Percentiles rank a stretch among this genome's conserved stretches.
These are phyloP conservation scores for Macrocentrus cingulum DNA, from an alignment of 1,140 invertebrate species.

Conservation along the genomic window DNA sequence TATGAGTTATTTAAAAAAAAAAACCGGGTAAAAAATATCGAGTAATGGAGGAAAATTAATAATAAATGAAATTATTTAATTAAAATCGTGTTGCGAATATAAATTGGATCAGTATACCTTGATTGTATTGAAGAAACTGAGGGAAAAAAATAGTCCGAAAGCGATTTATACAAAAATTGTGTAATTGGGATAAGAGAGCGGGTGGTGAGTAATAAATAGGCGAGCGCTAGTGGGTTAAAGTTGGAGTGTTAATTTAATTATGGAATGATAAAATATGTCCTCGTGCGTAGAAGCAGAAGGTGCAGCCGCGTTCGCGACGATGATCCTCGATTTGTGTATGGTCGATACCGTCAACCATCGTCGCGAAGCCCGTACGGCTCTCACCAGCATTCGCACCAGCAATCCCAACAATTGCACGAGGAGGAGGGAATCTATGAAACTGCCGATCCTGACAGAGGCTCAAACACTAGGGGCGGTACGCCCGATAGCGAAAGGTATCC, in stretches of 20 bases:
- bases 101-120: too few relatives aligned
- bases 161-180: too few relatives aligned
- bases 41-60: too few relatives aligned
- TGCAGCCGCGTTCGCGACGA: conserved; percentile 62
- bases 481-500: conserved; percentile 83
- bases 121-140: too few relatives aligned
- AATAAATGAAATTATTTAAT: too few relatives aligned
- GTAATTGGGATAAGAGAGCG: too few relatives aligned
- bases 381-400: conserved; percentile 59
- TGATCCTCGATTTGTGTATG: conserved; percentile 74
- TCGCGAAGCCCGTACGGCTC: conserved; percentile 62
- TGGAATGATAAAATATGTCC: conserved; percentile 7
- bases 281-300: conserved; percentile 57
- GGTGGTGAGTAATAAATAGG: too few relatives aligned
- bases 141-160: too few relatives aligned
- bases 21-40: too few relatives aligned
- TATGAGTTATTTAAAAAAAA: too few relatives aligned
- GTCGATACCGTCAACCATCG: conserved; percentile 75
- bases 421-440: conserved; percentile 85
- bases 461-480: conserved; percentile 67
- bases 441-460: conserved; percentile 72
- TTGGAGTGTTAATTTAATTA: too few relatives aligned
- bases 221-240: neutral
- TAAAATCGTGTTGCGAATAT: too few relatives aligned
- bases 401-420: conserved; percentile 65